Evolutionary conservation across 1,140 invertebrate species (phyloP), one percentile per base, ranked within the genome.

Genomic region (Monochamus saltuarius): DNA sequence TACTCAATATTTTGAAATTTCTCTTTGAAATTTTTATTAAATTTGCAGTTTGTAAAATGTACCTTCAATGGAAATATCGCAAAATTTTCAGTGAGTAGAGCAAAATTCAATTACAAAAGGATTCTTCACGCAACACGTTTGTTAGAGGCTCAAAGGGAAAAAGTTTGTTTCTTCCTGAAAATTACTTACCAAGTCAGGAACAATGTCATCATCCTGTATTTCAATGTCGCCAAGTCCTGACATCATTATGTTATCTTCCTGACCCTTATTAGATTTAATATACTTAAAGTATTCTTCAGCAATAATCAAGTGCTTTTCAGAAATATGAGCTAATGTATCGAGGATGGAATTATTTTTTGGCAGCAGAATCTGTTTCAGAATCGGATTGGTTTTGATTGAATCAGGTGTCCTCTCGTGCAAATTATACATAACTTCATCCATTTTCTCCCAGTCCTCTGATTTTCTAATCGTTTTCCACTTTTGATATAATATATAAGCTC

Each of bases 401-500:
- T 63, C 56, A 9, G 61, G 56, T 9, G 49, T 55, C n/a, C 56
- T 53, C 16, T 55, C 46, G 13, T 46, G 55, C 29, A 54, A 50
- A 50, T 59, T 46, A n/a, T 63, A 58, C 51, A 63, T 55, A 14
- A 54, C 22, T 55, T 59, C 37, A 19, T 63, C 56, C 56, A 63
- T 59, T 42, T 40, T n/a, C 50, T 54, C 11, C 49, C 56, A 58
- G 10, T 59, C 56, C 36, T 63, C 56, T 14, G 42, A 4, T 54
- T 55, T 56, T 4, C 46, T 35, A 11, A 64, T 56, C 14, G 43
- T 42, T 45, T 64, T 64, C 62, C 62, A 64, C 36, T 61, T 64
- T 43, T 64, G 53, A 36, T 54, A 60, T 13, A 64, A 50, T 7
- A 64, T 56, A 17, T 64, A 64, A 8, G 47, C 49, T 38, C 62